Percentiles rank a stretch among this genome's conserved stretches.
These are phyloP conservation scores for Mastomys natalensis DNA, from an alignment of 2,113 vertebrate species.

Conservation along the genomic window DNA sequence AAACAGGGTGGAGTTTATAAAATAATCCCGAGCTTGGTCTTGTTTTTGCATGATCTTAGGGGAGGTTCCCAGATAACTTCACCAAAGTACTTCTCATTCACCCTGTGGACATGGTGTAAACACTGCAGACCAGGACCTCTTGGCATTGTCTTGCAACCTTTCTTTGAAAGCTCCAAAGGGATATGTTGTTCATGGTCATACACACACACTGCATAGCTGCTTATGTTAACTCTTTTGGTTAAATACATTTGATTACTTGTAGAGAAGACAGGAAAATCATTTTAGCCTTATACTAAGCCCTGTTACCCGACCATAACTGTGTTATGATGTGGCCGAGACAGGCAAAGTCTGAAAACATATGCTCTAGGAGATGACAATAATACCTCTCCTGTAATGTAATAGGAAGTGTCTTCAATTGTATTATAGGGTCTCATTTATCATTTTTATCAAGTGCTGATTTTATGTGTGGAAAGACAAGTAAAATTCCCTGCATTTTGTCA, in stretches of 20 bases:
- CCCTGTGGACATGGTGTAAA: neutral
- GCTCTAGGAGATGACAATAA: constrained; percentile 4
- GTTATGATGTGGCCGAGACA: neutral
- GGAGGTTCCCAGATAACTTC: neutral
- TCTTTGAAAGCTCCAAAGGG: neutral
- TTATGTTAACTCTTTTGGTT: neutral
- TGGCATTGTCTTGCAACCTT: neutral
- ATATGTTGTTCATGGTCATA: neutral
- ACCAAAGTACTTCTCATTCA: neutral
- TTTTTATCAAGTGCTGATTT: neutral
- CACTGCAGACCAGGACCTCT: neutral
- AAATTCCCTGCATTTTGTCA: neutral
- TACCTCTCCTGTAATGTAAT: neutral
- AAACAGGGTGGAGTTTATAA: neutral
- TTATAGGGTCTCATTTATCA: neutral
- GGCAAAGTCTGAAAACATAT: neutral
- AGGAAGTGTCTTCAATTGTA: neutral
- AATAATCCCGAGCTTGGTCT: neutral
- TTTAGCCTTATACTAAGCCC: neutral
- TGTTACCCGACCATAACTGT: neutral
- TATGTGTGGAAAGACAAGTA: neutral
- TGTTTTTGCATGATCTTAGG: neutral
- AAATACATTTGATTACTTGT: neutral
- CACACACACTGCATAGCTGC: neutral
- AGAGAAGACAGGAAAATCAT: neutral